Base-by-base conservation (phyloP, 1,140 invertebrate genomes). In the Adelges cooleyi region DNA sequence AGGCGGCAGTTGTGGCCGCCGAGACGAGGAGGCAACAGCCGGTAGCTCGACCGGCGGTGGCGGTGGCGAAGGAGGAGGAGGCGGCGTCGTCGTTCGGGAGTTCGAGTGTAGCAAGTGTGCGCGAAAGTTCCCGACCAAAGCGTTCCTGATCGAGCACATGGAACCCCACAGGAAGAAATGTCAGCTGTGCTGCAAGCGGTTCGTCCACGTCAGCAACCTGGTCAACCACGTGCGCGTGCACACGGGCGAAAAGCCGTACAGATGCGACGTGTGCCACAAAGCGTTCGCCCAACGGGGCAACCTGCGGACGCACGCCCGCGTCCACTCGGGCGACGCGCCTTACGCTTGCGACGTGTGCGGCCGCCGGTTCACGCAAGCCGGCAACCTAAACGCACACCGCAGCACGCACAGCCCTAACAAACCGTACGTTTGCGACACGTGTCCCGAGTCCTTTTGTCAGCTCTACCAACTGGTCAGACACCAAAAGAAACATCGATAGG, bases 221-320 rank as follows among this genome's bases (percentile, higher is more conserved):
- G 72, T 77, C 67, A 71, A 85, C 9, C 87, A 90, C 75, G 74
- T 86, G 40, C 75, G 81, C 2, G 83, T 84, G 33, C 86, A 88
- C 72, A 85, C 84, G 1, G 85, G 85, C 11, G 85, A 89, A 71
- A 80, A 84, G 56, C 84, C 84, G 2, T 87, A 81, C 70, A 80
- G 81, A 25, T 90, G 87, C 70, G 80, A 83, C 66, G 73, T 85
- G 1, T 89, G 87, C 71, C 84, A 83, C 0, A 87, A 85, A 71
- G 80, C 59, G 9, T 72, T 72, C 46, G 73, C 80, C 2, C 82
- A 83, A 71, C 81, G 82, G 70, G 82, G 80, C 1, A 83, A 82
- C 3, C 72, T 84, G 10, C 83, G 82, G 66, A 81, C 83, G 70
- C 83, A 85, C 71, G 65, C 67, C 20, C 71, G 71, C 59, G 69